Percentiles rank a stretch among this genome's conserved stretches.
phyloP scores from a whole-genome alignment of 2,797 vertebrate genomes.

The Sebastes iracundus region DNA sequence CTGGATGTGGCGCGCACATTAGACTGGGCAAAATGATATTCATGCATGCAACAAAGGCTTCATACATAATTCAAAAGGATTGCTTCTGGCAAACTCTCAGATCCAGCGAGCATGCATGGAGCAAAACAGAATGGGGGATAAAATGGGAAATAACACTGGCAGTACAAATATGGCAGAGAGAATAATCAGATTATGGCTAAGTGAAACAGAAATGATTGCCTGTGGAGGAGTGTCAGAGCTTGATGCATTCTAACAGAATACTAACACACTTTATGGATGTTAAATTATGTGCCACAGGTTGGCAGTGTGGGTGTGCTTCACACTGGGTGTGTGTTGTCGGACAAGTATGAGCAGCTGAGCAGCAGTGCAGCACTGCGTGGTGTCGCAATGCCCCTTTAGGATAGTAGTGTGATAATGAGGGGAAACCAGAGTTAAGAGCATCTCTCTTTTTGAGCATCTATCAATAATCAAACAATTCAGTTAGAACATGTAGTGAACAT shows the following conservation, averaged over 20 bases:
- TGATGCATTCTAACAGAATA: constrained; percentile 70
- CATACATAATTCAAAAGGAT: constrained; percentile 83
- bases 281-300: constrained; percentile 64
- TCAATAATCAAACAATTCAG: neutral
- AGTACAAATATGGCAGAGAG: constrained; percentile 74
- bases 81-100: constrained; percentile 79
- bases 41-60: constrained; percentile 77
- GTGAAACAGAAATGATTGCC: constrained; percentile 71
- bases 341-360: neutral
- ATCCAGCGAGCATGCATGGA: constrained; percentile 74
- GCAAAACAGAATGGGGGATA: constrained; percentile 70
- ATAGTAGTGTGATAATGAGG: neutral
- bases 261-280: constrained; percentile 65
- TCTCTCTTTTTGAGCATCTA: neutral
- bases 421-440: neutral
- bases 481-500: neutral
- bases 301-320: constrained; percentile 41
- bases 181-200: constrained; percentile 80
- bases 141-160: constrained; percentile 75
- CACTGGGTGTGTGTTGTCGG: constrained; percentile 1
- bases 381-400: neutral
- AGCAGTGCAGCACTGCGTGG: neutral
- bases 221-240: constrained; percentile 58
- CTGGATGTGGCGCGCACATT: constrained; percentile 72
- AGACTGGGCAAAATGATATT: constrained; percentile 76